Percentiles rank a stretch among this genome's conserved stretches.
Evolutionary conservation across 2,797 vertebrate species (phyloP).

Genomic region (Scleropages formosus): DNA sequence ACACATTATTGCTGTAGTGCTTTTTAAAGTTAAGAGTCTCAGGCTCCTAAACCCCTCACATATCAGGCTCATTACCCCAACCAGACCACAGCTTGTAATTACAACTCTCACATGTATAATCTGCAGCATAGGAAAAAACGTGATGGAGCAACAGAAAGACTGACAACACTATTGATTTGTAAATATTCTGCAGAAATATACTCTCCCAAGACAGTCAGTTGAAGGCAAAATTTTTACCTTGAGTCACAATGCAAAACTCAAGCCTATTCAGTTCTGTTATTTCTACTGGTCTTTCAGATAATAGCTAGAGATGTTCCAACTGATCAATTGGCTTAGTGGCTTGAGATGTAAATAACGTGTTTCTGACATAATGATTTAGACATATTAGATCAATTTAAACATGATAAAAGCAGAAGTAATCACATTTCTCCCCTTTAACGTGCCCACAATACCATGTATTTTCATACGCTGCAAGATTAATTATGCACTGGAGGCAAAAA

Average conservation of each 20-base stretch:
- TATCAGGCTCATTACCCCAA: background rate
- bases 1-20: too few relatives aligned
- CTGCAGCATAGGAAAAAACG: background rate
- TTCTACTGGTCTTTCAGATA: background rate
- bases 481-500: background rate
- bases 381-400: background rate
- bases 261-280: too few relatives aligned
- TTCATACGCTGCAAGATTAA: conserved; percentile 3
- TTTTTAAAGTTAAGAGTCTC: background rate
- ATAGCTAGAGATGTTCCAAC: background rate
- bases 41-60: background rate
- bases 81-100: background rate
- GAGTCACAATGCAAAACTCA: too few relatives aligned
- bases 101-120: conserved; percentile 10
- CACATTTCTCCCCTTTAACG: background rate
- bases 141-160: conserved; percentile 25
- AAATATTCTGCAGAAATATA: too few relatives aligned
- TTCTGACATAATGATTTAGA: conserved; percentile 13
- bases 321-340: background rate
- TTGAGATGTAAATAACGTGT: conserved; percentile 10
- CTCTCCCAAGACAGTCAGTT: too few relatives aligned
- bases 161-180: too few relatives aligned
- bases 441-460: background rate
- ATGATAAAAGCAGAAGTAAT: conserved; percentile 5
- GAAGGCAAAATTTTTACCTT: background rate